A percentile compares a stretch with the other conserved stretches of the same genome.
These are phyloP conservation scores for Leptodirus hochenwartii DNA, from an alignment of 2,888 invertebrate species.

Conservation along the genomic window DNA sequence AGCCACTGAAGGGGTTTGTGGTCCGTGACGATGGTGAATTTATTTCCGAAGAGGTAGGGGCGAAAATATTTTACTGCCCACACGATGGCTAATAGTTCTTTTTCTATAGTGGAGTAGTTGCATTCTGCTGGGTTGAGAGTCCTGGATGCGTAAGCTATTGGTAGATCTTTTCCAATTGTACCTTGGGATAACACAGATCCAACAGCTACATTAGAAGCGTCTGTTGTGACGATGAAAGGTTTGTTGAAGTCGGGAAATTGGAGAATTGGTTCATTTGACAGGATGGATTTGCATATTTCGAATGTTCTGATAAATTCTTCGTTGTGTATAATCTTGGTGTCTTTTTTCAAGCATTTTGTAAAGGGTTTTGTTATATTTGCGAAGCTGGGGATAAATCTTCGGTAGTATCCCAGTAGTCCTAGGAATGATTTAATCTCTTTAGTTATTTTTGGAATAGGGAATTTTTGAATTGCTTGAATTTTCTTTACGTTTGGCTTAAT, in stretches of 20 bases:
- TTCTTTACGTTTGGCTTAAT: slow-evolving; percentile 10
- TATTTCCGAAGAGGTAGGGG: slow-evolving; percentile 18
- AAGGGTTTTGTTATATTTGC: slow-evolving; percentile 5
- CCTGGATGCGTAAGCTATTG: slow-evolving; percentile 18
- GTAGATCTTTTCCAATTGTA: slow-evolving; percentile 11
- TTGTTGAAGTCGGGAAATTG: slow-evolving; percentile 8
- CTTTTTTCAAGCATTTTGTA: slow-evolving; percentile 4
- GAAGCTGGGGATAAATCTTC: slow-evolving; percentile 2
- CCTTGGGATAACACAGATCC: slow-evolving; percentile 8
- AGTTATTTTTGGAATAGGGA: slow-evolving; percentile 8
- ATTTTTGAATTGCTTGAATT: slow-evolving; percentile 6
- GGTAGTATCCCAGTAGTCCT: slow-evolving; percentile 2
- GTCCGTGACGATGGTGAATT: slow-evolving; percentile 19
- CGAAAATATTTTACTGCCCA: slow-evolving; percentile 16
- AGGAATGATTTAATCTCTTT: slow-evolving; percentile 9
- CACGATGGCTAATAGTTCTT: slow-evolving; percentile 19
- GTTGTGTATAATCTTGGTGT: slow-evolving; percentile 3
- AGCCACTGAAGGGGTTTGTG: slow-evolving; percentile 19
- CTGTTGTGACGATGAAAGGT: slow-evolving; percentile 7
- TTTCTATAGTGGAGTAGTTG: slow-evolving; percentile 19
- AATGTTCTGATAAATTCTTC: slow-evolving; percentile 1
- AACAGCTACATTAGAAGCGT: slow-evolving; percentile 8
- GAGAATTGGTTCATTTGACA: slow-evolving; percentile 4
- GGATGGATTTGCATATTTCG: slow-evolving; percentile 6
- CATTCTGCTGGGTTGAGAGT: slow-evolving; percentile 16